A percentile compares a stretch with the other conserved stretches of the same genome.
Evolutionary conservation across 2,113 vertebrate species (phyloP).

Genomic region (Shinisaurus crocodilurus): DNA sequence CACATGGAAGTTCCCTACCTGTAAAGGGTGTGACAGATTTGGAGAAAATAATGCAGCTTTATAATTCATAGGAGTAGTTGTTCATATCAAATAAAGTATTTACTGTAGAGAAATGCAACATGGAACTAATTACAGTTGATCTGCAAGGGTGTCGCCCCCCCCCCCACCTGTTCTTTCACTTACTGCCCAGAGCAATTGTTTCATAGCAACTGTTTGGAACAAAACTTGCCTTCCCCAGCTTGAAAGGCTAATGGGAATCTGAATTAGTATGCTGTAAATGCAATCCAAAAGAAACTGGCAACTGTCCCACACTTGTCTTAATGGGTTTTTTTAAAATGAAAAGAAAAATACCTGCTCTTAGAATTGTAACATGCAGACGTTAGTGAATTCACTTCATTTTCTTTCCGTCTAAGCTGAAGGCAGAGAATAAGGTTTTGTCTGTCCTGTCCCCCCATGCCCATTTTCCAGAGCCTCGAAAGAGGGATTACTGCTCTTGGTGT

Average conservation of each 20-base stretch:
- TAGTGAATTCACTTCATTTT: not conserved
- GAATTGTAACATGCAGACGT: not conserved
- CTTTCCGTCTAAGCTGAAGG: not conserved
- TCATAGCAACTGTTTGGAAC: not conserved
- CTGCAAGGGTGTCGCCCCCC: not conserved
- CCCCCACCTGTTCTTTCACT: not conserved
- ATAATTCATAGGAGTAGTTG: not conserved
- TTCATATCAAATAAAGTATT: conserved; percentile 7
- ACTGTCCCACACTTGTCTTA: not conserved
- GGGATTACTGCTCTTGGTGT: too few relatives aligned
- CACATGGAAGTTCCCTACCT: not conserved
- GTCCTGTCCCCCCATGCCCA: not conserved
- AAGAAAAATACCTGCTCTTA: not conserved
- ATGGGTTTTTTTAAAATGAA: not conserved
- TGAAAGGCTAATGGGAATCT: not conserved
- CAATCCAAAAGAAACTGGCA: not conserved
- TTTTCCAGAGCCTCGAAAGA: not conserved
- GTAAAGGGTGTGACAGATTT: not conserved
- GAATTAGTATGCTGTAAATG: not conserved
- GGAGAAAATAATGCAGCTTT: not conserved
- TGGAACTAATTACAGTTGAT: conserved; percentile 9
- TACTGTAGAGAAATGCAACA: not conserved
- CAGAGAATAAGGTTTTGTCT: not conserved
- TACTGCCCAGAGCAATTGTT: not conserved
- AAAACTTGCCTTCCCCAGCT: not conserved